Evolutionary conservation across 2,113 vertebrate genomes (phyloP).

Genomic region (Strix aluco): DNA sequence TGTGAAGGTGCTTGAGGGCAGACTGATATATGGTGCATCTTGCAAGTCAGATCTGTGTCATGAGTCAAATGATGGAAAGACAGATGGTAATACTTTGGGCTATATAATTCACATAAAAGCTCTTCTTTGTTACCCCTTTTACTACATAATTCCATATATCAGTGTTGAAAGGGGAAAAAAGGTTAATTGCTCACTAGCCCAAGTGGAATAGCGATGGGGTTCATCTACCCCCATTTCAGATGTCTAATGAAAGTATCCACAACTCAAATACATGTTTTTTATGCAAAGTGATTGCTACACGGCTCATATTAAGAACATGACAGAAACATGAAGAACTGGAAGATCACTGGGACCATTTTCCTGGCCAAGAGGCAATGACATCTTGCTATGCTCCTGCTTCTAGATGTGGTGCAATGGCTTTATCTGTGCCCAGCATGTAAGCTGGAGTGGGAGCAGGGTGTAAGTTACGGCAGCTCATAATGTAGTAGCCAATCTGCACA

Average conservation of each 20-base stretch:
- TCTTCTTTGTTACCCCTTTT: background rate
- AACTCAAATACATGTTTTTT: background rate
- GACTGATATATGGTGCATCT: background rate
- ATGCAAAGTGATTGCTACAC: background rate
- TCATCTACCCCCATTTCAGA: background rate
- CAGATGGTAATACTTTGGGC: background rate
- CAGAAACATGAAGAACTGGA: background rate
- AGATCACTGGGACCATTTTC: background rate
- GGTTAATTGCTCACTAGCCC: background rate
- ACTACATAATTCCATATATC: background rate
- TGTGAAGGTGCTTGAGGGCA: background rate
- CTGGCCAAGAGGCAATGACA: background rate
- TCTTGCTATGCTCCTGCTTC: background rate
- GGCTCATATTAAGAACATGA: background rate
- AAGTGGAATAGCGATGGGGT: background rate
- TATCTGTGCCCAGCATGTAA: fast-evolving
- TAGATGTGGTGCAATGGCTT: background rate
- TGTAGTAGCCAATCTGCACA: background rate
- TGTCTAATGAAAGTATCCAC: background rate
- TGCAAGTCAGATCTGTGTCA: background rate
- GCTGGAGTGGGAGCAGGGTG: background rate
- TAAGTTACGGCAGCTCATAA: background rate
- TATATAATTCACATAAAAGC: background rate
- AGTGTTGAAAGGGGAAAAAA: background rate
- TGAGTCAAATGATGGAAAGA: background rate